Evolutionary conservation across 2,113 vertebrate species (phyloP), one percentile per base, ranked within the genome.

Genomic region (Verasper variegatus): DNA sequence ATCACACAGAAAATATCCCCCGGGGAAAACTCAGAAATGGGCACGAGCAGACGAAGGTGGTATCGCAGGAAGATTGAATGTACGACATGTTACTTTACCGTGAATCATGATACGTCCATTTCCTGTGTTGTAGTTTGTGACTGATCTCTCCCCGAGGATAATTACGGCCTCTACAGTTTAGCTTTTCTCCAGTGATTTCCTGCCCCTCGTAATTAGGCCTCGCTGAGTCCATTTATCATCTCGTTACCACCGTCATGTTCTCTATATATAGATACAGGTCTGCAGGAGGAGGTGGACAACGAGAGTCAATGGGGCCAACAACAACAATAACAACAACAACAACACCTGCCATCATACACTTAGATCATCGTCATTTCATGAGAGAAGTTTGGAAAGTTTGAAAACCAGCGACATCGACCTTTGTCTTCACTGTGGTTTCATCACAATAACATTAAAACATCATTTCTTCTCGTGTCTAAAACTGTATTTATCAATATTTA

Each of bases 131-230:
- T 64, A 82, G 81, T 90, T 86, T 81, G 76, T 90, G 85, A 90
- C 74, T 64, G 85, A 93, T 94, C 83, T 92, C 77, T 87, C 93
- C 91, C 89, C 35, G 70, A 86, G 88, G 88, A 88, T 88, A 93
- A 92, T 94, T 90, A 90, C 89, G 90, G 86, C 83, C 86, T 89
- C 85, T 78, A 68, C 86, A 83, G 72, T 89, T 91, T 72, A 89
- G 85, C 88, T 85, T 90, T 89, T 90, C 91, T 88, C 88, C 83
- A 81, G 89, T 85, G 84, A 92, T 93, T 92, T 93, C 91, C 93
- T 93, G 91, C 87, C 88, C 83, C 72, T 71, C 89, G 88, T 91
- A 94, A 93, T 92, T 84, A 92, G 89, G 83, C 86, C 90, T 85
- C 9, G 54, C 69, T 63, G 58, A 69, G 85, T 89, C 86, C 90